A percentile compares a stretch with the other conserved stretches of the same genome.
These are phyloP conservation scores for Stegophylla sp. DNA, from an alignment of 2,888 invertebrate genomes.

Conservation along the genomic window DNA sequence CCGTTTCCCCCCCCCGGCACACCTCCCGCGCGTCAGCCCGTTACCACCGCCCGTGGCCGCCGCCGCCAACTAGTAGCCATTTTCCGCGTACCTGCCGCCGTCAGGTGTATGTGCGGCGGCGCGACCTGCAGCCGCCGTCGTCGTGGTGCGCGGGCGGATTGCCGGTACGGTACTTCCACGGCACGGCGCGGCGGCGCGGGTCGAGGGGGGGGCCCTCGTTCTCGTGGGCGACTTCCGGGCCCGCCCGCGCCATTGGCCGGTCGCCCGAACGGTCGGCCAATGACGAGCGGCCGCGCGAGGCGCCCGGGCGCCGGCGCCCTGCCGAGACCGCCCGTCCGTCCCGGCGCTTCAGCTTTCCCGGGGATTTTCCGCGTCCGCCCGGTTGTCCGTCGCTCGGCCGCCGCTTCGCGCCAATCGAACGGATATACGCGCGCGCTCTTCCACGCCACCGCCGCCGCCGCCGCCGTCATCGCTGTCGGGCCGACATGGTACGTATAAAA, in stretches of 20 bases:
- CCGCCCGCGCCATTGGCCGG: constrained; percentile 40
- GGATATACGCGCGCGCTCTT: constrained; percentile 11
- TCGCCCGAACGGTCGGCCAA: constrained; percentile 23
- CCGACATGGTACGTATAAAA: constrained; percentile 37
- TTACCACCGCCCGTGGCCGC: too few relatives aligned
- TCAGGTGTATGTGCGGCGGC: not conserved
- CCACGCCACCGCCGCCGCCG: not conserved
- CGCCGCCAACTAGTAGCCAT: too few relatives aligned
- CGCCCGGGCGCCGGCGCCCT: constrained; percentile 42
- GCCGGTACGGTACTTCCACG: too few relatives aligned
- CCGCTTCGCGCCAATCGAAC: constrained; percentile 39
- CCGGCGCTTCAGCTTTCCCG: constrained; percentile 53
- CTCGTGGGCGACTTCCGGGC: constrained; percentile 38
- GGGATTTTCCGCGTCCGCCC: constrained; percentile 58
- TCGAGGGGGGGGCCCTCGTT: constrained; percentile 14
- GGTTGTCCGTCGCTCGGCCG: constrained; percentile 54
- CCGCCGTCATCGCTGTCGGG: constrained; percentile 17
- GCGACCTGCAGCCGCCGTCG: constrained; percentile 3
- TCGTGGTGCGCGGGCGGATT: too few relatives aligned
- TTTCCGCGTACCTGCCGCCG: too few relatives aligned
- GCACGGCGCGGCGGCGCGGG: constrained; percentile 17
- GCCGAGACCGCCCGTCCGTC: constrained; percentile 54
- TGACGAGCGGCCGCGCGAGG: constrained; percentile 10
- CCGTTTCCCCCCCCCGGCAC: not conserved
- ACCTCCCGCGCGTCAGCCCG: too few relatives aligned